Evolutionary conservation across 37 sponge, comb jelly and placozoan species (phyloP).

Genomic region (Tethya wilhelma): DNA sequence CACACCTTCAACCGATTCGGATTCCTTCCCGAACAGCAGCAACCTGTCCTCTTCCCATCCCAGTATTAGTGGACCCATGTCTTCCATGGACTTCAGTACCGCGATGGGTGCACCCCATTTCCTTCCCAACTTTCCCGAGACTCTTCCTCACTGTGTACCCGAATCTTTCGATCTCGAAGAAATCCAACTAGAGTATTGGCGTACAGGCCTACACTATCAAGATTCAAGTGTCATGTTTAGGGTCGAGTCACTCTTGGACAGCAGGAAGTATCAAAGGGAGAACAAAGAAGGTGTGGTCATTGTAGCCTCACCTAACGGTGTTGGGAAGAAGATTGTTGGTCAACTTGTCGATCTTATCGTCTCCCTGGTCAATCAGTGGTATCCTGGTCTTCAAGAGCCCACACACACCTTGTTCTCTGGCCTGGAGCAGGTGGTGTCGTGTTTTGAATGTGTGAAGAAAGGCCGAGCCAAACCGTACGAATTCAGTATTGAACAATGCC

Average conservation of each 20-base stretch:
- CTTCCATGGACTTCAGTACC: neutral
- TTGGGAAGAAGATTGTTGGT: slow-evolving; percentile 59
- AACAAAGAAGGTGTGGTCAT: slow-evolving; percentile 60
- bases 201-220: slow-evolving; percentile 55
- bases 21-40: too few relatives aligned
- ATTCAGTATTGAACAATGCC: slow-evolving; percentile 27
- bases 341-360: slow-evolving; percentile 57
- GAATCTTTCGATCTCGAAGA: slow-evolving; percentile 19
- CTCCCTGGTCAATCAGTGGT: slow-evolving; percentile 68
- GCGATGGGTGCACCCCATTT: neutral
- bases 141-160: neutral
- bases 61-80: too few relatives aligned
- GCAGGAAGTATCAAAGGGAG: neutral
- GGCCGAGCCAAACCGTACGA: slow-evolving; percentile 20
- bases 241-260: slow-evolving; percentile 50
- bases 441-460: slow-evolving; percentile 51
- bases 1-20: too few relatives aligned
- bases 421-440: slow-evolving; percentile 54
- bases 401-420: neutral
- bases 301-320: slow-evolving; percentile 29
- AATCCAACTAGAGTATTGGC: slow-evolving; percentile 64
- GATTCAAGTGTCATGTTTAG: slow-evolving; percentile 43
- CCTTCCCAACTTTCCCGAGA: too few relatives aligned
- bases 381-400: slow-evolving; percentile 55
- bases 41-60: too few relatives aligned